phyloP scores from a whole-genome alignment of 2,113 vertebrate genomes.

The Odontophorus gujanensis region DNA sequence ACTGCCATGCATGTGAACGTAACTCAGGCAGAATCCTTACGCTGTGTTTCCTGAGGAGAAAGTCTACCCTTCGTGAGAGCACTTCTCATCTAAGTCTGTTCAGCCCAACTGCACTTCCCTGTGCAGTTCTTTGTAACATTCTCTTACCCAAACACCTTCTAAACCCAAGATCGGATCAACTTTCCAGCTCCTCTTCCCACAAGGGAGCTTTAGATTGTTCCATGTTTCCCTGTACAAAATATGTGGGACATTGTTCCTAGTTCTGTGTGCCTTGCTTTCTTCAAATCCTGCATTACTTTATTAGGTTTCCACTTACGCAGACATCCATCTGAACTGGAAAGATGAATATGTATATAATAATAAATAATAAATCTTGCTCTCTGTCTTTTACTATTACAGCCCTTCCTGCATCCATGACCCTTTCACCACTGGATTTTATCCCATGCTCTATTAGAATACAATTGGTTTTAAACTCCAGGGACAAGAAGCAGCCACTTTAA shows the following conservation, averaged over 20 bases:
- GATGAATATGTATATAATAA: background rate
- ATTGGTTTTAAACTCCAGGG: constrained; percentile 4
- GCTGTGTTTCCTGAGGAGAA: background rate
- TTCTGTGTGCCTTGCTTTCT: background rate
- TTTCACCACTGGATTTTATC: background rate
- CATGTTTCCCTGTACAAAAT: background rate
- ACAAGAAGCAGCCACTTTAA: background rate
- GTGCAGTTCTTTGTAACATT: background rate
- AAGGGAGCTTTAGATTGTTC: background rate
- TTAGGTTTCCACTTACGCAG: background rate
- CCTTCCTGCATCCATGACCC: background rate
- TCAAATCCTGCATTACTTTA: background rate
- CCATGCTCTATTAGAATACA: background rate
- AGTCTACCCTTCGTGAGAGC: background rate
- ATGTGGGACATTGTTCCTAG: background rate
- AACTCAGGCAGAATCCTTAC: background rate
- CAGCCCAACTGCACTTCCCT: background rate
- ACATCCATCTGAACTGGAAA: constrained; percentile 1
- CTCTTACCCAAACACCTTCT: background rate
- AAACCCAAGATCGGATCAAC: background rate
- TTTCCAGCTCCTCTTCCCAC: background rate
- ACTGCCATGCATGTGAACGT: background rate
- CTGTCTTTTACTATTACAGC: background rate
- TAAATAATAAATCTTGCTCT: constrained; percentile 24
- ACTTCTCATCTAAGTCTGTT: background rate